Evolutionary conservation across 2,888 invertebrate species (phyloP).

Genomic region (Mimas tiliae): DNA sequence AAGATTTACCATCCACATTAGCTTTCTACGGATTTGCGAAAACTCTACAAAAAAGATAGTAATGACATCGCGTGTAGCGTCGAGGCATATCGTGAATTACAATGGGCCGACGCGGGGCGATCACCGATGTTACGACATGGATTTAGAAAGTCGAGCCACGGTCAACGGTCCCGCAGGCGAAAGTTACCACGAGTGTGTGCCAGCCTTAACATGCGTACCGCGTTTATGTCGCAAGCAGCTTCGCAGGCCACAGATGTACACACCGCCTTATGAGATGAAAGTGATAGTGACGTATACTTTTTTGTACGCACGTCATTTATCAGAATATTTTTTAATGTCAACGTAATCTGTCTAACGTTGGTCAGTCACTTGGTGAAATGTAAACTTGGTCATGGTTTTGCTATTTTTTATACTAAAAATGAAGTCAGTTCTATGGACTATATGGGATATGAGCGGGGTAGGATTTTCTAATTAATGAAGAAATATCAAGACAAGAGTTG

Average conservation of each 20-base stretch:
- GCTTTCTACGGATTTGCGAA: conserved; percentile 77
- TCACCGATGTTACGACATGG: conserved; percentile 78
- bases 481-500: background rate
- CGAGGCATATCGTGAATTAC: conserved; percentile 76
- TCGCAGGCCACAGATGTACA: conserved; percentile 35
- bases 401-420: background rate
- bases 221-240: conserved; percentile 54
- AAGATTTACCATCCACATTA: conserved; percentile 31
- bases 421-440: background rate
- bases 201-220: conserved; percentile 59
- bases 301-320: background rate
- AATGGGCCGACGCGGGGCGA: conserved; percentile 67
- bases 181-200: conserved; percentile 69
- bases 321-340: conserved; percentile 13
- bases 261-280: conserved; percentile 52
- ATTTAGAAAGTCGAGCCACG: conserved; percentile 82
- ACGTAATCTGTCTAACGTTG: conserved; percentile 1
- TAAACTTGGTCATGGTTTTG: background rate
- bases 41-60: conserved; percentile 66
- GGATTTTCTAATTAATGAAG: background rate
- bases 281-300: conserved; percentile 47
- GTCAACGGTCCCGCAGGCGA: conserved; percentile 80
- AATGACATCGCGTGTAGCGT: conserved; percentile 76
- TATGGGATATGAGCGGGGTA: background rate
- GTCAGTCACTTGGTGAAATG: conserved; percentile 4